Evolutionary conservation across 1,140 invertebrate species (phyloP), one percentile per base, ranked within the genome.

Genomic region (Plodia interpunctella): DNA sequence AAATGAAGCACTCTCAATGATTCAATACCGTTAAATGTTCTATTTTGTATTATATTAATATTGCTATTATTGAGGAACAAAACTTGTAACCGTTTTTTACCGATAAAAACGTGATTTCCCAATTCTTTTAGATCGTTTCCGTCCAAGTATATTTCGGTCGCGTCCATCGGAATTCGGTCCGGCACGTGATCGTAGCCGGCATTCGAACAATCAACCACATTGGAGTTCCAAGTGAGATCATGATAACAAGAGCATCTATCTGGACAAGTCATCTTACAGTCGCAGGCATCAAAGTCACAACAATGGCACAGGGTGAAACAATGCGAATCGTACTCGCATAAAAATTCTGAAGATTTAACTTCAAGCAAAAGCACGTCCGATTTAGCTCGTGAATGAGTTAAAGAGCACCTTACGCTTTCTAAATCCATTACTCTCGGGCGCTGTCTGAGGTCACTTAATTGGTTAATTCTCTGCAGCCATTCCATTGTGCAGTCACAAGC

Each of bases 261-360:
- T 56, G 96, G 96, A 87, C 96, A 97, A 44, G 94, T 96, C 96
- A 97, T 97, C 89, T 97, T 94, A 79, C 96, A 97, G 82, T 97
- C 96, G 87, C 96, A 97, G 44, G 96, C 96, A 84, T 97, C 96
- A 88, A 96, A 97, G 70, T 97, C 96, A 87, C 96, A 97, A 87
- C 96, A 97, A 85, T 97, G 95, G 81, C 96, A 97, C 18, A 97
- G 90, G 17, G 95, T 94, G 83, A 96, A 97, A 88, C 96, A 97
- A 80, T 97, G 96, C 17, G 94, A 94, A 76, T 95, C 94, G 90
- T 97, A 97, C 30, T 93, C 92, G 85, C 96, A 97, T 55, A 97
- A 90, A 87, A 97, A 97, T 78, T 97, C 94, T 3, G 95, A 94
- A 9, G 94, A 91, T 77, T 94, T 94, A 9, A 96, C 93, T 80